Conservation (phyloP, 1,140 invertebrate species). For the Manduca sexta region DNA sequence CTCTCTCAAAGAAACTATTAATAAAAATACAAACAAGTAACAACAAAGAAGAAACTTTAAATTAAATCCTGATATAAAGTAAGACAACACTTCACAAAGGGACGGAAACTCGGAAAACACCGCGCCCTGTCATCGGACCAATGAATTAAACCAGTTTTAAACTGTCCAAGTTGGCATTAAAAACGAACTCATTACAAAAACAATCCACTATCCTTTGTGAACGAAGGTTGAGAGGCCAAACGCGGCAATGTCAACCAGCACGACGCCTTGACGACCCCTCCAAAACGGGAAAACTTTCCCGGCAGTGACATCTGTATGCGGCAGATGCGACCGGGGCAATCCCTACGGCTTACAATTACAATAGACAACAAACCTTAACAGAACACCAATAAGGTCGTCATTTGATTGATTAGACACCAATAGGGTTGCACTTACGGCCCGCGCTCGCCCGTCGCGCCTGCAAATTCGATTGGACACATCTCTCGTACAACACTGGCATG, state of each 20-base stretch:
- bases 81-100: too few species aligned
- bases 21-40: too few species aligned
- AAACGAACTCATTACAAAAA: neutral
- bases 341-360: neutral
- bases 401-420: conserved; percentile 10
- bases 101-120: too few species aligned
- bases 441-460: conserved; percentile 32
- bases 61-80: too few species aligned
- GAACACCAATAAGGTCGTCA: conserved; percentile 11
- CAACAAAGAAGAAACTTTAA: neutral
- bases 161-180: neutral
- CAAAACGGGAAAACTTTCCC: conserved; percentile 24
- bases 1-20: neutral
- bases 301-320: conserved; percentile 24
- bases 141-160: too few species aligned
- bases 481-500: conserved; percentile 55
- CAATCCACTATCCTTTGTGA: neutral
- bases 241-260: conserved; percentile 22
- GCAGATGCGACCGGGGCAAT: conserved; percentile 6
- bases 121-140: too few species aligned
- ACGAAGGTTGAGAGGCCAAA: conserved; percentile 19
- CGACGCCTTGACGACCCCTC: conserved; percentile 3
- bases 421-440: conserved; percentile 46
- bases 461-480: conserved; percentile 39
- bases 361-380: neutral